Conservation (phyloP, 2,113 vertebrate species). For the Halichoeres trimaculatus region DNA sequence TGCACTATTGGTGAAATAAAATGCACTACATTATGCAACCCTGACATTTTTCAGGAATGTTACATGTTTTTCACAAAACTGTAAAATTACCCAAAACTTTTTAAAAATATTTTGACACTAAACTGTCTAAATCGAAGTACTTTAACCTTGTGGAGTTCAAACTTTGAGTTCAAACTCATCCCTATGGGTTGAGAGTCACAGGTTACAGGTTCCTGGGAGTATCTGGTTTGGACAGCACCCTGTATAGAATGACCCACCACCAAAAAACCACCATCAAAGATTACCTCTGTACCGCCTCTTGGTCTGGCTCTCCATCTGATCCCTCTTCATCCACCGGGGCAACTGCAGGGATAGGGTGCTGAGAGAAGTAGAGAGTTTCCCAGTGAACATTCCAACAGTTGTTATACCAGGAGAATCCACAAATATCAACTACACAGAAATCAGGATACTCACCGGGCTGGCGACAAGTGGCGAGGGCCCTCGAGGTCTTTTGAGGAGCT, state of each 20-base stretch:
- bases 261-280: slow-evolving; percentile 39
- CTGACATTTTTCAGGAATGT: not conserved
- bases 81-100: not conserved
- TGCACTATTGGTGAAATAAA: not conserved
- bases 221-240: slow-evolving; percentile 67
- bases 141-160: not conserved
- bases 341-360: slow-evolving; percentile 93
- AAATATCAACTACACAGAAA: not conserved
- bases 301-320: slow-evolving; percentile 96
- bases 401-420: not conserved
- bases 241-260: slow-evolving; percentile 34
- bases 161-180: not conserved
- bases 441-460: slow-evolving; percentile 84
- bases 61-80: not conserved
- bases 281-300: slow-evolving; percentile 99
- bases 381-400: slow-evolving; percentile 18
- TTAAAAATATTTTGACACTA: not conserved
- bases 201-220: slow-evolving; percentile 37
- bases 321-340: slow-evolving; percentile 98
- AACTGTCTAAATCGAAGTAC: not conserved
- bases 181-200: slow-evolving; percentile 7
- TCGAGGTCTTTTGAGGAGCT: slow-evolving; percentile 95
- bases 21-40: too few species aligned
- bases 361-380: slow-evolving; percentile 55
- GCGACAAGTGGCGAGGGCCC: slow-evolving; percentile 95